Percentiles rank a stretch among this genome's conserved stretches.
Conservation (phyloP, 1,140 invertebrate genomes). For the Monomorium pharaonis region DNA sequence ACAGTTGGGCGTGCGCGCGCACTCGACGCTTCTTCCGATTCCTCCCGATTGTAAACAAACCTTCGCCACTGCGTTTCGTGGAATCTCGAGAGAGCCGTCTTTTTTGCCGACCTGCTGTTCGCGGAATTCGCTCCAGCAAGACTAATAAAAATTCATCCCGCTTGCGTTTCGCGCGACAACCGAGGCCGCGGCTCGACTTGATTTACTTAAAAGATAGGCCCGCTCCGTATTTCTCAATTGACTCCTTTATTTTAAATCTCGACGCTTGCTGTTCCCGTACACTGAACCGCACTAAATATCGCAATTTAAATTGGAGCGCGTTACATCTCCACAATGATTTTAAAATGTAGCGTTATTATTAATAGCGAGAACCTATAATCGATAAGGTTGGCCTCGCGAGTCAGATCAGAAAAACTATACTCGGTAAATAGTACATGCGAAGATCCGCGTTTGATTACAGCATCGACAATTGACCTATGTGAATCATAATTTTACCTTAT, state of each 20-base stretch:
- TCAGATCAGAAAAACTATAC: background rate
- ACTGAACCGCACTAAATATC: too few species aligned
- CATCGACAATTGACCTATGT: background rate
- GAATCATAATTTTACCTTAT: background rate
- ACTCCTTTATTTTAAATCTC: background rate
- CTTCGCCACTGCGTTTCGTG: background rate
- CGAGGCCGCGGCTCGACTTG: background rate
- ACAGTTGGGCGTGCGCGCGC: background rate
- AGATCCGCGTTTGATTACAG: background rate
- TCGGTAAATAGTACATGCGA: background rate
- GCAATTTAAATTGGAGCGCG: background rate
- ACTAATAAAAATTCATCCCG: background rate
- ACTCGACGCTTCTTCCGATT: constrained; percentile 4
- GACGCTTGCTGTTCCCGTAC: background rate
- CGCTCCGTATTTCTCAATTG: background rate
- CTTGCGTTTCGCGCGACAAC: too few species aligned
- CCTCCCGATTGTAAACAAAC: constrained; percentile 34
- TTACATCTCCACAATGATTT: background rate
- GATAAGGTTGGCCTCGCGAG: background rate
- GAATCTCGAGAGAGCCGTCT: background rate
- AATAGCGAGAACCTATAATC: background rate
- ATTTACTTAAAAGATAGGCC: background rate
- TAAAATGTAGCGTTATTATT: constrained; percentile 4
- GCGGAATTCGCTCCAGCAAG: background rate
- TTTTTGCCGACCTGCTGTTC: background rate